Evolutionary conservation across 2,797 vertebrate species (phyloP).

Genomic region (Melanotaenia parkinsoni): DNA sequence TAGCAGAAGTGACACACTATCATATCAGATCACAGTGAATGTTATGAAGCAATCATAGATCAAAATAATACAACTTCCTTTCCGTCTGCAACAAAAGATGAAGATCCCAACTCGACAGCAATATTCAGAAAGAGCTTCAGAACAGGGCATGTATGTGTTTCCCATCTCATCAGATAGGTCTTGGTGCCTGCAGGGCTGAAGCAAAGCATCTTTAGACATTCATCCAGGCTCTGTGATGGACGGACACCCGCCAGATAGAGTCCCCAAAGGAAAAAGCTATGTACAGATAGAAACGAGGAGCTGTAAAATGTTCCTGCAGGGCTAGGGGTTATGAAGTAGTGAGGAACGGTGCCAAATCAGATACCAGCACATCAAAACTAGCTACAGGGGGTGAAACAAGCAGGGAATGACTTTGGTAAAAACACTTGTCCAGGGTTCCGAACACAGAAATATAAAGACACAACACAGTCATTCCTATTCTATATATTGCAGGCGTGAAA

Average conservation of each 20-base stretch:
- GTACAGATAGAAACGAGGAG: constrained; percentile 46
- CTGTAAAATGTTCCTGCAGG: constrained; percentile 66
- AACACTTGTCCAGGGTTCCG: constrained; percentile 33
- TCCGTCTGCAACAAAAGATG: constrained; percentile 17
- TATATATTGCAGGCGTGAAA: constrained; percentile 21
- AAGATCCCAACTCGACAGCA: constrained; percentile 21
- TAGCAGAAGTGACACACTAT: constrained; percentile 56
- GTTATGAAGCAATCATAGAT: constrained; percentile 62
- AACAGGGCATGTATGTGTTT: constrained; percentile 36
- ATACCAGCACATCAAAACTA: constrained; percentile 64
- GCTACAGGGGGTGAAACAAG: constrained; percentile 57
- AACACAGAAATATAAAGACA: constrained; percentile 13
- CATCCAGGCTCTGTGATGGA: constrained; percentile 68
- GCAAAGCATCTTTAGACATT: constrained; percentile 60
- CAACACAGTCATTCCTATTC: constrained; percentile 24
- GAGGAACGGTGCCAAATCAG: constrained; percentile 65
- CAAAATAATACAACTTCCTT: constrained; percentile 44
- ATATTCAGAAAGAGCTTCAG: constrained; percentile 41
- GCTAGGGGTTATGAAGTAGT: constrained; percentile 64
- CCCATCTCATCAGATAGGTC: constrained; percentile 42
- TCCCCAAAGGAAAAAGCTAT: constrained; percentile 54
- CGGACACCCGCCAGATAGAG: constrained; percentile 55
- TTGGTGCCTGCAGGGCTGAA: constrained; percentile 51
- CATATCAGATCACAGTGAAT: constrained; percentile 58
- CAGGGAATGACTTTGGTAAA: constrained; percentile 49